phyloP scores from a whole-genome alignment of 2,113 vertebrate species.

The Protobothrops mucrosquamatus region DNA sequence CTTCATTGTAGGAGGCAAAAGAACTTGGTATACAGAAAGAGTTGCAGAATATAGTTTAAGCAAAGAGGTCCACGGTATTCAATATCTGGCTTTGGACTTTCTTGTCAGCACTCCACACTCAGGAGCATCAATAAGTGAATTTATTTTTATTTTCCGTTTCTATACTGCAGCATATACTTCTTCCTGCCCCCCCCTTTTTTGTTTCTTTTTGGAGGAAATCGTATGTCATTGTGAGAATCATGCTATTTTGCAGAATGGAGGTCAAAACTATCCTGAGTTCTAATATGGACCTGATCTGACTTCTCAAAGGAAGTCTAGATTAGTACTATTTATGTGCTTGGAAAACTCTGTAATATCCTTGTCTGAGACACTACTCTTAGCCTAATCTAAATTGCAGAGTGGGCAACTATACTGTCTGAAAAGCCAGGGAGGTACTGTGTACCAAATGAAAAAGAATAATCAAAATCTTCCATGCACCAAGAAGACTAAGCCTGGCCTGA shows the following conservation, averaged over 20 bases:
- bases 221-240: not conserved
- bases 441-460: not conserved
- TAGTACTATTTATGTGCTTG: not conserved
- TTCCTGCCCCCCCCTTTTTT: not conserved
- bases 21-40: not conserved
- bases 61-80: not conserved
- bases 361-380: too few relatives aligned
- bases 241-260: not conserved
- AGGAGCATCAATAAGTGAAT: too few relatives aligned
- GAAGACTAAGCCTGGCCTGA: not conserved
- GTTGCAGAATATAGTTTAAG: not conserved
- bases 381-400: not conserved
- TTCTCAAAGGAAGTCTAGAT: not conserved
- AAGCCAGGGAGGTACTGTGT: not conserved
- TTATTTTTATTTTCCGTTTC: not conserved
- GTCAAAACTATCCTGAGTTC: not conserved
- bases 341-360: not conserved
- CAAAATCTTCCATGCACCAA: not conserved
- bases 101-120: not conserved
- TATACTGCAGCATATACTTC: not conserved
- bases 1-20: not conserved
- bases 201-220: not conserved
- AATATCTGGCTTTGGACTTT: not conserved
- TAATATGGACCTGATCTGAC: not conserved
- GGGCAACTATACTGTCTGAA: not conserved